These are phyloP conservation scores for Acanthosepion pharaonis DNA, from an alignment of 2,888 invertebrate genomes.

Conservation along the genomic window DNA sequence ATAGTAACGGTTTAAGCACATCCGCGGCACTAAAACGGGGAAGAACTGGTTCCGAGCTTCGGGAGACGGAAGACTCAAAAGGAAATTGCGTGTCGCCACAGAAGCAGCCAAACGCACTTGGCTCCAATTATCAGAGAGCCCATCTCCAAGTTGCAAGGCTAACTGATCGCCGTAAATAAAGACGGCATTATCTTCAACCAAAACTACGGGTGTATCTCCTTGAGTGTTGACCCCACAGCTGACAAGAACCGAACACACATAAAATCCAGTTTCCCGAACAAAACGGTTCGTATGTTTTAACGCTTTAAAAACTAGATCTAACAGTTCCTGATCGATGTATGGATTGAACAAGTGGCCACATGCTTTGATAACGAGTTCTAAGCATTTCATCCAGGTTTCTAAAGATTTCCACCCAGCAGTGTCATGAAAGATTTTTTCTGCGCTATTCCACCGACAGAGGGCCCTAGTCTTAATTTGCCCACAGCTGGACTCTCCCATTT, in stretches of 20 bases:
- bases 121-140: constrained; percentile 78
- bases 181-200: constrained; percentile 71
- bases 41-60: constrained; percentile 75
- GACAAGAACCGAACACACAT: constrained; percentile 75
- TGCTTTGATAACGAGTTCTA: constrained; percentile 76
- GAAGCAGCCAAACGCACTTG: constrained; percentile 77
- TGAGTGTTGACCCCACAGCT: constrained; percentile 69
- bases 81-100: constrained; percentile 76
- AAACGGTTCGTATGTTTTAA: constrained; percentile 77
- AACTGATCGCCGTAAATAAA: constrained; percentile 76
- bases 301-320: constrained; percentile 76
- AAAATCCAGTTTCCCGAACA: constrained; percentile 77
- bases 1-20: constrained; percentile 79
- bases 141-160: constrained; percentile 75
- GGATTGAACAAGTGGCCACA: constrained; percentile 75
- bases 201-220: constrained; percentile 49
- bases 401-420: constrained; percentile 78
- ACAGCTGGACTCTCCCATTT: not conserved
- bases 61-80: constrained; percentile 73
- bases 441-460: constrained; percentile 50
- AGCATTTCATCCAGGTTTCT: constrained; percentile 78
- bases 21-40: constrained; percentile 76
- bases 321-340: constrained; percentile 74
- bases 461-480: not conserved
- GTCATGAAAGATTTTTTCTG: constrained; percentile 77